Conservation (phyloP, 2,888 invertebrate genomes). For the Neria commutata region DNA sequence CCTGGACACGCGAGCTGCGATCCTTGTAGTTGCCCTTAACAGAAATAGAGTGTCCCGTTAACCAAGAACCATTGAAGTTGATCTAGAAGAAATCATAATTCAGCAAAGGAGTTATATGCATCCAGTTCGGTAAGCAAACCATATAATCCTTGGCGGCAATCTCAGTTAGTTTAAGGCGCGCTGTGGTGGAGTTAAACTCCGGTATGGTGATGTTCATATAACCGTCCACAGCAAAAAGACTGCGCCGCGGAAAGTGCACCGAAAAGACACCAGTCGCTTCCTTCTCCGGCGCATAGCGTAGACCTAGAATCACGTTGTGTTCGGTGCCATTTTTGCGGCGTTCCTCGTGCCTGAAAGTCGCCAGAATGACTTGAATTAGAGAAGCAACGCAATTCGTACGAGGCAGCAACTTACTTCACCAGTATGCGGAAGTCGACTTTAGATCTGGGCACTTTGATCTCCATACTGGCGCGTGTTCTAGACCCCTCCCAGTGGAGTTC, state of each 20-base stretch:
- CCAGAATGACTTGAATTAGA: conserved; percentile 3
- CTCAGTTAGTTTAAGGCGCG: conserved; percentile 73
- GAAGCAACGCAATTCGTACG: not conserved
- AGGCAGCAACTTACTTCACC: conserved; percentile 58
- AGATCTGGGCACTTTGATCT: conserved; percentile 70
- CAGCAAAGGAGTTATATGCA: not conserved
- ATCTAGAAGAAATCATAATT: conserved; percentile 63
- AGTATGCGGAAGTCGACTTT: conserved; percentile 71
- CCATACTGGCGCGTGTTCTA: conserved; percentile 68
- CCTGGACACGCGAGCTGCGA: conserved; percentile 70
- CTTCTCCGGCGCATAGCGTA: conserved; percentile 68
- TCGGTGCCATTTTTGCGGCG: conserved; percentile 64
- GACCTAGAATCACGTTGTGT: conserved; percentile 64
- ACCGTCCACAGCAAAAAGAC: conserved; percentile 71
- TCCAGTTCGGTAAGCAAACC: conserved; percentile 59
- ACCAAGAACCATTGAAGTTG: conserved; percentile 78
- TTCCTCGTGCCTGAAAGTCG: conserved; percentile 53
- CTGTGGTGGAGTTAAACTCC: conserved; percentile 72
- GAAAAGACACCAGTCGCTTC: conserved; percentile 67
- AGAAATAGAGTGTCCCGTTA: conserved; percentile 71
- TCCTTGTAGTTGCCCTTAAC: conserved; percentile 78
- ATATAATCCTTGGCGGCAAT: conserved; percentile 71
- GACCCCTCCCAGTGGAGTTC: conserved; percentile 64
- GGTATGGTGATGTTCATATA: conserved; percentile 77
- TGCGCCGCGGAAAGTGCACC: conserved; percentile 71